These are phyloP conservation scores for Clostera curtula DNA, from an alignment of 2,888 invertebrate genomes.

Conservation along the genomic window DNA sequence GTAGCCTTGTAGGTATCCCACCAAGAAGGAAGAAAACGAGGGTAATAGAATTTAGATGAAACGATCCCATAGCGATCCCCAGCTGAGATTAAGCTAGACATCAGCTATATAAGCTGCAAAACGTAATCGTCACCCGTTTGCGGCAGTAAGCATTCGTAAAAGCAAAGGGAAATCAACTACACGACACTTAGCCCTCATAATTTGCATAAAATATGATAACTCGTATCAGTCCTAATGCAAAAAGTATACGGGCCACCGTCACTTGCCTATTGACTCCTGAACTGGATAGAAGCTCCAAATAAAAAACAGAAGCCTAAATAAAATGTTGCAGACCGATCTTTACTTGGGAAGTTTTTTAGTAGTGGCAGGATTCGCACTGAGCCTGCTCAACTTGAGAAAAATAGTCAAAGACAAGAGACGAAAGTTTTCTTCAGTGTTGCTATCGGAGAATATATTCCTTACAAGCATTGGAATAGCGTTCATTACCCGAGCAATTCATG, in stretches of 20 bases:
- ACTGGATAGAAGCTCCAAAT: no score
- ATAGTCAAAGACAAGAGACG: slow-evolving; percentile 34
- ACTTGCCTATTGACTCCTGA: slow-evolving; percentile 19
- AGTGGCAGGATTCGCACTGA: slow-evolving; percentile 47
- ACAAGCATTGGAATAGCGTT: slow-evolving; percentile 57
- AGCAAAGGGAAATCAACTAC: slow-evolving; percentile 12
- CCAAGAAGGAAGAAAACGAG: no score
- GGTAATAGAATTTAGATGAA: no score
- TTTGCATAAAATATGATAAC: slow-evolving; percentile 48
- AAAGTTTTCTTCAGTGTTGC: slow-evolving; percentile 39
- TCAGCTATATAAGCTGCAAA: no score
- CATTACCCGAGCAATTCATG: slow-evolving; percentile 36
- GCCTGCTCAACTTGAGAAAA: slow-evolving; percentile 50
- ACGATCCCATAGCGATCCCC: no score
- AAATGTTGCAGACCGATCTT: slow-evolving; percentile 49
- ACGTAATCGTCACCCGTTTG: no score
- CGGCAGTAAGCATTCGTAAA: slow-evolving; percentile 7
- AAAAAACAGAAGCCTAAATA: slow-evolving; percentile 16
- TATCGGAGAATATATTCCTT: slow-evolving; percentile 59
- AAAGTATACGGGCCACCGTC: slow-evolving; percentile 42
- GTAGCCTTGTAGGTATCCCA: no score
- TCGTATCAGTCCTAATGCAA: slow-evolving; percentile 27
- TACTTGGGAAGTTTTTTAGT: slow-evolving; percentile 55
- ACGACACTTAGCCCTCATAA: slow-evolving; percentile 50
- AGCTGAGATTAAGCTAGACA: no score